These are phyloP conservation scores for Siphamia tubifer DNA, from an alignment of 2,113 vertebrate species.

Conservation along the genomic window DNA sequence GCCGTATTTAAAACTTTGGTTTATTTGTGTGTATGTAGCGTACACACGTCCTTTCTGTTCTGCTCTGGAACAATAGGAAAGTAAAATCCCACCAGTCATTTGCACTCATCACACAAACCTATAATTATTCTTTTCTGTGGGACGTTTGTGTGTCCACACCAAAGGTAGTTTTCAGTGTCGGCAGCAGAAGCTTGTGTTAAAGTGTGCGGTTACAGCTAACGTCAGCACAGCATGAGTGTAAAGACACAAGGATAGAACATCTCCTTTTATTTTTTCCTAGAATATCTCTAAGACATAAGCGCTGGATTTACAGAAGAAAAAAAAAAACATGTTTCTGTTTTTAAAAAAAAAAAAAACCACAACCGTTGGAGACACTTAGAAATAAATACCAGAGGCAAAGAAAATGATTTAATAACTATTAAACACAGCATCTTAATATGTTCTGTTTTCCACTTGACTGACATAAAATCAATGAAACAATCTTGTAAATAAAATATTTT, in stretches of 20 bases:
- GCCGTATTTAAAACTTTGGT: too few relatives aligned
- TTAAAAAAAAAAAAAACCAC: too few relatives aligned
- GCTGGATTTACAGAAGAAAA: conserved; percentile 36
- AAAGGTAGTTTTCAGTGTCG: neutral
- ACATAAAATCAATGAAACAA: conserved; percentile 7
- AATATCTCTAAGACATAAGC: conserved; percentile 37
- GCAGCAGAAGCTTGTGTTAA: neutral
- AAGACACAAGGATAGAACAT: neutral
- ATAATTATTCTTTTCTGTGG: too few relatives aligned
- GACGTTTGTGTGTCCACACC: neutral
- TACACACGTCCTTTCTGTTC: too few relatives aligned
- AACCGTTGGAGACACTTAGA: conserved; percentile 17
- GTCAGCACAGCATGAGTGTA: neutral
- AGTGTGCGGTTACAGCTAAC: neutral
- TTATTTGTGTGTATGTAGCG: too few relatives aligned
- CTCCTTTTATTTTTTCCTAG: conserved; percentile 51
- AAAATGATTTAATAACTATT: too few relatives aligned
- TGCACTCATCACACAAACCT: too few relatives aligned
- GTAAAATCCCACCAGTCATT: too few relatives aligned
- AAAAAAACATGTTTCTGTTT: conserved; percentile 37
- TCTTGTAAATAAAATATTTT: neutral
- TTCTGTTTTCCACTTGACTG: conserved; percentile 4
- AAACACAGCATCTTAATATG: conserved; percentile 10
- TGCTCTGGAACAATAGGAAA: too few relatives aligned
- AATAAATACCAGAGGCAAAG: too few relatives aligned